Percentiles rank a stretch among this genome's conserved stretches.
Conservation (phyloP, 2,113 vertebrate species). For the Prunella fulvescens region DNA sequence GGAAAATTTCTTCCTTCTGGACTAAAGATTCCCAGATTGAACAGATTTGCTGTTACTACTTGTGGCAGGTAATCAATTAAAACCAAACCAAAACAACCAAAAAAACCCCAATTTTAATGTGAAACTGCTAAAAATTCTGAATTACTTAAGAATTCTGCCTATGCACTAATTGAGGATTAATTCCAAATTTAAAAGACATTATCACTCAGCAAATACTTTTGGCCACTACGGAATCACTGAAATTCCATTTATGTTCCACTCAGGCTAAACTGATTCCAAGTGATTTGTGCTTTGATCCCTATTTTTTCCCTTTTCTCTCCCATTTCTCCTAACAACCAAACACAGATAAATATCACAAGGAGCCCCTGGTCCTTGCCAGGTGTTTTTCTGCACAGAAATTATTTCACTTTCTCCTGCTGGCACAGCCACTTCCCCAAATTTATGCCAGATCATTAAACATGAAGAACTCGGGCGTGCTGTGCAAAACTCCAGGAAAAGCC, state of each 20-base stretch:
- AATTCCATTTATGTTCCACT: neutral
- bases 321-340: neutral
- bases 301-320: neutral
- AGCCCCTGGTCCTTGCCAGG: neutral
- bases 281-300: neutral
- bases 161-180: neutral
- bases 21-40: neutral
- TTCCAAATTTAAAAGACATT: neutral
- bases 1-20: neutral
- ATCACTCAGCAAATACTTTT: neutral
- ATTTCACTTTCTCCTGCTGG: neutral
- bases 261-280: neutral
- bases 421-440: neutral
- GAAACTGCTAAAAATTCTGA: neutral
- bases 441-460: neutral
- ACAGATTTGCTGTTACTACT: neutral
- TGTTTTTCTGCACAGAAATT: neutral
- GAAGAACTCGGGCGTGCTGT: neutral
- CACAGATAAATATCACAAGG: rapidly evolving
- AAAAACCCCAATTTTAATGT: neutral
- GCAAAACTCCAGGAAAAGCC: neutral
- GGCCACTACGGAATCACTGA: neutral
- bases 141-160: neutral
- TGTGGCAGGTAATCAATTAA: neutral
- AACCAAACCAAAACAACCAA: neutral